A percentile compares a stretch with the other conserved stretches of the same genome.
Evolutionary conservation across 2,888 invertebrate genomes (phyloP).

Genomic region (Erannis defoliaria): DNA sequence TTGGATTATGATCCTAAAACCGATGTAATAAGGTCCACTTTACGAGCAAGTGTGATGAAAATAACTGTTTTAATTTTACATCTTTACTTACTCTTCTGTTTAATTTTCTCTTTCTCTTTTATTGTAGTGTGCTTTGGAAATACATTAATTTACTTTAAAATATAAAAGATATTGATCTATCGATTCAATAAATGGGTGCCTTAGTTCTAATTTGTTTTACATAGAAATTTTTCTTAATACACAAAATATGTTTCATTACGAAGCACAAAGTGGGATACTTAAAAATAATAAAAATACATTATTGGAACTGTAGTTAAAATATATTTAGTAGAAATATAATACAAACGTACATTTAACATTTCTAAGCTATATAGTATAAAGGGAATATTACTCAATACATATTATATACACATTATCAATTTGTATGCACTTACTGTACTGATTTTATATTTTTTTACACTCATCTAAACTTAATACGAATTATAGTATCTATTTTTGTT

Average conservation of each 20-base stretch:
- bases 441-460: not conserved
- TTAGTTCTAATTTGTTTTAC: too few species aligned
- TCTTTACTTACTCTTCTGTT: too few species aligned
- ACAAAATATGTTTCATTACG: not conserved
- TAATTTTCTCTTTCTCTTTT: too few species aligned
- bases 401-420: not conserved
- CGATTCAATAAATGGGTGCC: too few species aligned
- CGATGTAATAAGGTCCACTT: too few species aligned
- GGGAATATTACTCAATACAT: not conserved
- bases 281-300: slow-evolving; percentile 15
- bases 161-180: too few species aligned
- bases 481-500: not conserved
- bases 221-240: too few species aligned
- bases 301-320: slow-evolving; percentile 18
- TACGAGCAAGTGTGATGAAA: too few species aligned
- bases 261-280: not conserved
- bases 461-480: not conserved
- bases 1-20: too few species aligned
- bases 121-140: too few species aligned
- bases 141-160: too few species aligned
- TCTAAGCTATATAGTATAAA: not conserved
- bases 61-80: too few species aligned
- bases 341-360: not conserved
- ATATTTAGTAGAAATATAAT: slow-evolving; percentile 17
- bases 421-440: not conserved